A percentile compares a stretch with the other conserved stretches of the same genome.
phyloP scores from a whole-genome alignment of 2,797 vertebrate genomes.

The Aplochiton taeniatus region DNA sequence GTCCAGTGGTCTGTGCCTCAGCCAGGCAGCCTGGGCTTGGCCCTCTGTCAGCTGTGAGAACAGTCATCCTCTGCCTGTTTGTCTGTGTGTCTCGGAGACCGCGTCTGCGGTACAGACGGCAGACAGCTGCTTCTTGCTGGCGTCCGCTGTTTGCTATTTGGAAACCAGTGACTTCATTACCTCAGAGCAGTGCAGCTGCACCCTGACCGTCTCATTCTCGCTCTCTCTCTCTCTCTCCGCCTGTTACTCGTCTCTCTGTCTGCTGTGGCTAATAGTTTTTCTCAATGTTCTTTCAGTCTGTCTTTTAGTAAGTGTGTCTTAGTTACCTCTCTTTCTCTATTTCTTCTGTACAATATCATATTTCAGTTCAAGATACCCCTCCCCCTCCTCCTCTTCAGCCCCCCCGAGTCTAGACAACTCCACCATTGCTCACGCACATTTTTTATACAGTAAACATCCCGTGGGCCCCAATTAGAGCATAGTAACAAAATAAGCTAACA shows the following conservation, averaged over 20 bases:
- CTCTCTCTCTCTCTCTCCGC: constrained; percentile 19
- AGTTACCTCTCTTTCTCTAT: constrained; percentile 37
- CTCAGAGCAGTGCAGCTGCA: constrained; percentile 67
- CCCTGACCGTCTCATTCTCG: constrained; percentile 40
- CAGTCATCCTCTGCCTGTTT: constrained; percentile 50
- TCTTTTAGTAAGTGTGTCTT: not conserved
- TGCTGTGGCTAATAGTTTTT: no score
- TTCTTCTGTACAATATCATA: constrained; percentile 1
- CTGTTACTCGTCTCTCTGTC: constrained; percentile 46
- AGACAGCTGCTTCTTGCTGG: constrained; percentile 74
- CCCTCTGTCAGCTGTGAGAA: no score
- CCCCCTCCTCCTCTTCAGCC: no score
- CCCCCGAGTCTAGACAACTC: constrained; percentile 12
- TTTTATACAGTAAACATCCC: constrained; percentile 37
- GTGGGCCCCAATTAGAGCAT: constrained; percentile 47
- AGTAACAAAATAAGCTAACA: constrained; percentile 65
- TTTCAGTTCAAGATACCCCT: constrained; percentile 7
- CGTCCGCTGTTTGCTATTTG: constrained; percentile 73
- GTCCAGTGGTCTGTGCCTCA: not conserved
- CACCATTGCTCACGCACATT: constrained; percentile 26
- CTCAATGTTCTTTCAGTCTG: constrained; percentile 1
- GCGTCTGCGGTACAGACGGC: constrained; percentile 72
- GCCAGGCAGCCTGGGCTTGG: not conserved
- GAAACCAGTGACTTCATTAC: constrained; percentile 78
- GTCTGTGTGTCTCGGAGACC: constrained; percentile 52